Base-by-base conservation (phyloP, 1,140 invertebrate genomes). In the Megathymus violae region DNA sequence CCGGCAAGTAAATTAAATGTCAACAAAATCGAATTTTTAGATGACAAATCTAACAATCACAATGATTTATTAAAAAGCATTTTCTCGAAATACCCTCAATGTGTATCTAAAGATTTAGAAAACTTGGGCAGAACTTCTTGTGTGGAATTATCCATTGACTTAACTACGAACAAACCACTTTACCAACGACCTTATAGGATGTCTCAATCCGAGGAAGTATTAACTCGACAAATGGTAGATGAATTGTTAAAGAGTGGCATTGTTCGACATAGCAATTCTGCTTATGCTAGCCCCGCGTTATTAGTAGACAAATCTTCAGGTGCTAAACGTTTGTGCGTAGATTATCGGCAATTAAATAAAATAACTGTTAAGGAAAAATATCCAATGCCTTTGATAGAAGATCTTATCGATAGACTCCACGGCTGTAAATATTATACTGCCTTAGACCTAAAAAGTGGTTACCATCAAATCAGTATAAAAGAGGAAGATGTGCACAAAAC, bases 121-220 rank as follows among this genome's bases (percentile, higher is more conserved):
- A 51, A 4, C 3, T 38, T 51, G 38, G 48, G 48, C 1, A 51
- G 38, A 38, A 62, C 60, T 1, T 11, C 61, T 10, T 62, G 48
- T 0, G 27, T 62, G 2, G 25, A 62, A 44, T 52, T 62, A 52
- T 15, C 27, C 7, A 52, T 62, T 7, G 48, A 62, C 34, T 22
- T 62, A 19, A 62, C 25, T 10, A 54, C 40, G 6, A 46, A 31
- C 22, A 62, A 62, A 25, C 60, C 60, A 9, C 40, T 62, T 10
- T 52, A 34, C 36, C 47, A 43, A 34, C 14, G 60, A 16, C 60
- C 60, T 0, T 62, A 62, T 62, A n/a, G 48, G 11, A 62, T 44
- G 48, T 52, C 61, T 0, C 48, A 62, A n/a, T 15, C 48, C 5
- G 61, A 62, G 3, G 54, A 17, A 38, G 7, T 7, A 7, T 13